These are phyloP conservation scores for Chelonus insularis DNA, from an alignment of 1,140 invertebrate species.

Conservation along the genomic window DNA sequence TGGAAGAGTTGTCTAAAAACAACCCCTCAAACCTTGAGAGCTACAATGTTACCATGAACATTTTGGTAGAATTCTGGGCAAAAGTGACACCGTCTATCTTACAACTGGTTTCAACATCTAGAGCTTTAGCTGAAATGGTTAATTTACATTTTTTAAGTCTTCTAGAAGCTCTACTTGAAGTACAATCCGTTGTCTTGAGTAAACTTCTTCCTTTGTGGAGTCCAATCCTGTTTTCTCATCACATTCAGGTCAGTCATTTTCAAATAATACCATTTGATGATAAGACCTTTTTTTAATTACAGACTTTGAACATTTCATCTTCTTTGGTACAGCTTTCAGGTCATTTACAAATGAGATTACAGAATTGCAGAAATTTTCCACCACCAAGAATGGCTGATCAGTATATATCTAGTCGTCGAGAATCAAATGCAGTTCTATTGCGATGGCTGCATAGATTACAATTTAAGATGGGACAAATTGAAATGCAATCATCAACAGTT, in stretches of 20 bases:
- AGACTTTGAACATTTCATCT: too few species aligned
- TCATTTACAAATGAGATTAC: slow-evolving; percentile 86
- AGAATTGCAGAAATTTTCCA: slow-evolving; percentile 81
- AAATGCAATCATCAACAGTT: slow-evolving; percentile 91
- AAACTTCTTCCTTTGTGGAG: slow-evolving; percentile 87
- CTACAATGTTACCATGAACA: slow-evolving; percentile 73
- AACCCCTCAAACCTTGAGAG: slow-evolving; percentile 70
- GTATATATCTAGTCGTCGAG: slow-evolving; percentile 46
- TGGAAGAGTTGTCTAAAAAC: slow-evolving; percentile 83
- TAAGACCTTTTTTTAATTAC: slow-evolving; percentile 20
- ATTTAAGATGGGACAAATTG: slow-evolving; percentile 98
- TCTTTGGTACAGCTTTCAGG: slow-evolving; percentile 93
- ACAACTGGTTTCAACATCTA: slow-evolving; percentile 90
- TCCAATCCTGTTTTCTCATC: slow-evolving; percentile 87
- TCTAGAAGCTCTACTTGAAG: slow-evolving; percentile 93
- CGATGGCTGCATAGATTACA: slow-evolving; percentile 91
- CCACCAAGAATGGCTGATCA: slow-evolving; percentile 57
- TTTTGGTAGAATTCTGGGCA: slow-evolving; percentile 98
- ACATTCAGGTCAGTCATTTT: slow-evolving; percentile 71
- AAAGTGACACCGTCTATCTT: slow-evolving; percentile 95
- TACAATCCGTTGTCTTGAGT: slow-evolving; percentile 88
- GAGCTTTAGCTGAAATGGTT: slow-evolving; percentile 96
- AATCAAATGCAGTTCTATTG: slow-evolving; percentile 64
- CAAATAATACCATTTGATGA: slow-evolving; percentile 11
- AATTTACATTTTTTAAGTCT: slow-evolving; percentile 95